Base-by-base conservation (phyloP, 2,113 vertebrate species). In the Gavia stellata region DNA sequence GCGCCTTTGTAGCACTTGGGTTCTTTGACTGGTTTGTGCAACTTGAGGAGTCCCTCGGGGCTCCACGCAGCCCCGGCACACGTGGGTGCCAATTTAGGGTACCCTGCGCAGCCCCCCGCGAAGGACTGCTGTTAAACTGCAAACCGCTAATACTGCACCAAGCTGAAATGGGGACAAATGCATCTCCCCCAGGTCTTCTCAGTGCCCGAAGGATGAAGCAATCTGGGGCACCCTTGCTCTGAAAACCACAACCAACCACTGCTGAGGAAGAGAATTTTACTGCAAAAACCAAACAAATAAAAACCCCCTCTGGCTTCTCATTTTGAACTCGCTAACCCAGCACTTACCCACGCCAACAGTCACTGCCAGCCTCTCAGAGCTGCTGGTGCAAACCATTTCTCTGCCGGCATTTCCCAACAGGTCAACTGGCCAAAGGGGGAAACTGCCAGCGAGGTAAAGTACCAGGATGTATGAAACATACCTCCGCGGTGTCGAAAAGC, bases 401-500 rank as follows among this genome's bases (percentile, higher is more conserved):
- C 28, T 87, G 65, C 36, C 62, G 67, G 81, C 81, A 84, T 52
- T 59, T 82, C 74, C 86, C 89, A 91, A 38, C 45, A 72, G 33
- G 42, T 59, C 85, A 79, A 11, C 7, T 33, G 34, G 86, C 44
- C 87, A 82, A 81, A 79, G 17, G 7, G 67, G 40, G 12, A 53
- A 50, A 62, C 28, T 73, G 45, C 56, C 24, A 12, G 49, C 1
- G 0, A 82, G 45, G 38, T 11, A 0, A 82, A 86, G 58, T 1
- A 67, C 14, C 55, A 40, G 84, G 72, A 61, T 6, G 4, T 10
- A 14, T 23, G 50, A 34, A 74, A 97, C 87, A 6, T 97, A 99
- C 99, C 98, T 99, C 98, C 3, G 19, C 2, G 13, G 93, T 62
- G 62, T 96, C 67, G 4, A 99, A 99, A 92, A 99, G 97, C 93